phyloP scores from a whole-genome alignment of 2,113 vertebrate species.

The Ranitomeya imitator region DNA sequence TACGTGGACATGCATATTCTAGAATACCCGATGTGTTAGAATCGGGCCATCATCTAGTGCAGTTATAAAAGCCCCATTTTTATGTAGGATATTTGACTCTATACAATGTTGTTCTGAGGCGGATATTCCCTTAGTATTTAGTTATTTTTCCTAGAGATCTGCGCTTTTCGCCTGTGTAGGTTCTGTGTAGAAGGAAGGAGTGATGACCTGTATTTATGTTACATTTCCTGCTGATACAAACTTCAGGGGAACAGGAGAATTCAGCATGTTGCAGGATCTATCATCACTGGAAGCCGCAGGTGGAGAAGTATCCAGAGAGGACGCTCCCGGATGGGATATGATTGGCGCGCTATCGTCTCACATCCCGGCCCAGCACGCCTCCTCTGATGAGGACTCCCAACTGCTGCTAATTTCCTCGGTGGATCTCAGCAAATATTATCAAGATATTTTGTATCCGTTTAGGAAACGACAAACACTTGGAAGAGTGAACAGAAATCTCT shows the following conservation, averaged over 20 bases:
- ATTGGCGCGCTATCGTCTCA: neutral
- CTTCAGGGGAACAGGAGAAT: neutral
- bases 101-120: neutral
- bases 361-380: neutral
- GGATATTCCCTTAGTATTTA: neutral
- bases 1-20: too few species aligned
- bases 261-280: neutral
- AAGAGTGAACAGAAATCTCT: neutral
- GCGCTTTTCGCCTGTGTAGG: neutral
- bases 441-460: neutral
- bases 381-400: neutral
- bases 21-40: too few species aligned
- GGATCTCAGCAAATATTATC: neutral
- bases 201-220: neutral
- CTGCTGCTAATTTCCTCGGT: neutral
- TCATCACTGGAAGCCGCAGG: neutral
- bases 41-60: too few species aligned
- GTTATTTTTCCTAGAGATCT: neutral
- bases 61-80: neutral
- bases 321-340: neutral
- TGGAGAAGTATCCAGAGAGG: neutral
- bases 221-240: neutral
- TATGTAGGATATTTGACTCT: neutral
- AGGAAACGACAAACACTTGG: neutral
- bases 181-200: neutral